Conservation (phyloP, 2,797 vertebrate species). For the Poeciliopsis gracilis region DNA sequence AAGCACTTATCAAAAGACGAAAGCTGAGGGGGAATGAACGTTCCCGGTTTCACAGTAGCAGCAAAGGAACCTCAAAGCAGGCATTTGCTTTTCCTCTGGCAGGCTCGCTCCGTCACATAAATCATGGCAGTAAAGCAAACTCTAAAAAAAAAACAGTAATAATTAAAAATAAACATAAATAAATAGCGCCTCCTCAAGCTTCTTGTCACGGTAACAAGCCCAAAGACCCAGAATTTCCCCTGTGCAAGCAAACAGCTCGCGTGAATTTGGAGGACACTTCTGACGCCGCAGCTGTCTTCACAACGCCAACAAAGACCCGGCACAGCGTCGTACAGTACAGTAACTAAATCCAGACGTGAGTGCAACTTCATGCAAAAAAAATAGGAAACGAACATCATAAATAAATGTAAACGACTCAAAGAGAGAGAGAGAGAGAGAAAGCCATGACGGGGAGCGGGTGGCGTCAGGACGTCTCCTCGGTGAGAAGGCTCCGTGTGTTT, state of each 20-base stretch:
- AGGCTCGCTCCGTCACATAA: neutral
- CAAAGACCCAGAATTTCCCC: constrained; percentile 24
- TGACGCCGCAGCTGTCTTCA: constrained; percentile 49
- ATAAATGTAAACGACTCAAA: constrained; percentile 61
- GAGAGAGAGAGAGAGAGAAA: constrained; percentile 67
- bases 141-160: neutral
- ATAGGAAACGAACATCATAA: neutral
- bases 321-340: constrained; percentile 60
- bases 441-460: constrained; percentile 55
- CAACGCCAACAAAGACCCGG: constrained; percentile 64
- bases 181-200: neutral
- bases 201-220: neutral
- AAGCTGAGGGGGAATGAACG: neutral
- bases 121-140: constrained; percentile 6
- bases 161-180: neutral
- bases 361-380: constrained; percentile 79
- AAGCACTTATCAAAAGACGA: neutral
- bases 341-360: constrained; percentile 62
- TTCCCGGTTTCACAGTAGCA: neutral
- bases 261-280: constrained; percentile 53
- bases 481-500: constrained; percentile 48
- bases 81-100: neutral
- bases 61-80: neutral
- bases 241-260: constrained; percentile 48
- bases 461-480: constrained; percentile 49